Percentiles rank a stretch among this genome's conserved stretches.
Evolutionary conservation across 2,888 invertebrate genomes (phyloP).

Genomic region (Graphium colonna): DNA sequence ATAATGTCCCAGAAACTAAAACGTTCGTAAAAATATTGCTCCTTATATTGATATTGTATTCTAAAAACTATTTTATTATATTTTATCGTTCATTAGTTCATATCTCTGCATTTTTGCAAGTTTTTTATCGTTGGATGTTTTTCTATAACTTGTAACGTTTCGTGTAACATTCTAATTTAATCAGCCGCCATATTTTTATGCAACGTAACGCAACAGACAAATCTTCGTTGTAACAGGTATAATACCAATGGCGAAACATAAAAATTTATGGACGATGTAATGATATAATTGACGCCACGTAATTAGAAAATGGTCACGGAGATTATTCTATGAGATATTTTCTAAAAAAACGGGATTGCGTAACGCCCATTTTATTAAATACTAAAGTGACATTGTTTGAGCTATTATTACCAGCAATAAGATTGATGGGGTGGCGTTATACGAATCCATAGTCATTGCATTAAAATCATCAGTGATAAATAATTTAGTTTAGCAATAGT

Average conservation of each 20-base stretch:
- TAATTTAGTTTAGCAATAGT: no score
- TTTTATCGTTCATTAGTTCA: no score
- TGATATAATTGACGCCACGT: constrained; percentile 23
- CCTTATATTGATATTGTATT: no score
- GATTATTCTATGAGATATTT: constrained; percentile 26
- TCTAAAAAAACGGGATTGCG: constrained; percentile 6
- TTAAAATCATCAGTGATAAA: not conserved
- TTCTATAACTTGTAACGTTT: not conserved
- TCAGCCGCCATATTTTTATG: constrained; percentile 1
- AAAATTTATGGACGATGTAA: constrained; percentile 30
- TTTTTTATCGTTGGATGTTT: no score
- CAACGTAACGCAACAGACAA: constrained; percentile 2
- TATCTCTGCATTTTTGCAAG: no score
- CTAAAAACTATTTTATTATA: no score
- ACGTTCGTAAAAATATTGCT: no score
- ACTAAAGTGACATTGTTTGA: not conserved
- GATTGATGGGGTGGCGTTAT: not conserved
- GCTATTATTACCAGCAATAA: not conserved
- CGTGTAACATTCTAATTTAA: constrained; percentile 12
- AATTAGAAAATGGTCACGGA: constrained; percentile 29
- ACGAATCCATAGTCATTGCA: no score
- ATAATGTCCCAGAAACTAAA: no score
- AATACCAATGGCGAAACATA: constrained; percentile 29
- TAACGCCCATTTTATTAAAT: constrained; percentile 1
- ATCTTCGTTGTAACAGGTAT: constrained; percentile 8